phyloP scores from a whole-genome alignment of 2,113 vertebrate genomes.

The Pseudorectes ferrugineus region DNA sequence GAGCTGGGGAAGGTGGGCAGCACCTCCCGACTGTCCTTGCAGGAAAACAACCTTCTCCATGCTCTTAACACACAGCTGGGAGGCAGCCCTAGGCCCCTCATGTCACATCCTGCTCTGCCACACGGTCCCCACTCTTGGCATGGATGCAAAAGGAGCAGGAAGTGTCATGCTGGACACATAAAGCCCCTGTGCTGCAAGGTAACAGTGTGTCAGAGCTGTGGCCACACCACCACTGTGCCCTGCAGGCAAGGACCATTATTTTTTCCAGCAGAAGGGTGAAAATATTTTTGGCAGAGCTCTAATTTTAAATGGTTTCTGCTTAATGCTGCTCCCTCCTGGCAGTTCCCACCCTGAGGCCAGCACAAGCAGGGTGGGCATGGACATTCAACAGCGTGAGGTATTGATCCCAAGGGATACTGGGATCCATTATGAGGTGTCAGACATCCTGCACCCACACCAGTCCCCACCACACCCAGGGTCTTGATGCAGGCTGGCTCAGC shows the following conservation, averaged over 20 bases:
- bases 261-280: not conserved
- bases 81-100: not conserved
- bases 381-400: not conserved
- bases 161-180: rapidly evolving
- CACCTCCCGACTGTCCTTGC: not conserved
- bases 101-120: not conserved
- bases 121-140: not conserved
- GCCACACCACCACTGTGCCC: not conserved
- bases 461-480: not conserved
- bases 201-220: not conserved
- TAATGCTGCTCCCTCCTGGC: not conserved
- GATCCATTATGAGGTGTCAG: not conserved
- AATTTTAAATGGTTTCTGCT: not conserved
- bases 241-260: not conserved
- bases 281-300: not conserved
- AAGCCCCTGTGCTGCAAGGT: not conserved
- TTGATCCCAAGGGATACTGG: not conserved
- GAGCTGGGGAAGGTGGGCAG: not conserved
- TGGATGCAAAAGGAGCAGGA: not conserved
- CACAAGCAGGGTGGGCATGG: not conserved
- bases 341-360: not conserved
- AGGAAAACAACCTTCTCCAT: not conserved
- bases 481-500: not conserved
- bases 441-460: not conserved
- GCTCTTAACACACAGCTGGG: not conserved